These are phyloP conservation scores for Balaeniceps rex DNA, from an alignment of 2,113 vertebrate genomes.

Conservation along the genomic window DNA sequence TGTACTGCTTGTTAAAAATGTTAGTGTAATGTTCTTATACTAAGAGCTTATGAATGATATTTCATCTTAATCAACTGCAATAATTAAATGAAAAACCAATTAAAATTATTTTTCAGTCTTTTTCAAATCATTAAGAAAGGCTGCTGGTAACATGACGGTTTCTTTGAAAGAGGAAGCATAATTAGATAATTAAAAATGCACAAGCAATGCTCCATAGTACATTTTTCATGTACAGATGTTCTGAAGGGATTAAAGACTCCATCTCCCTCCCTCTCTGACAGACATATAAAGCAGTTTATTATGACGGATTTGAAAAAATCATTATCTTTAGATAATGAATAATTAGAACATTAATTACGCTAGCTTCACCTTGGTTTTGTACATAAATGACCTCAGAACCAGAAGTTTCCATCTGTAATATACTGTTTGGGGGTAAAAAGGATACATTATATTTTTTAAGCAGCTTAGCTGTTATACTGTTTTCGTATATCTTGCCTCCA, in stretches of 20 bases:
- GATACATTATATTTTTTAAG: background rate
- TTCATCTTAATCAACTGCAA: background rate
- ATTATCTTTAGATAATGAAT: constrained; percentile 29
- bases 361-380: constrained; percentile 30
- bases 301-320: constrained; percentile 2
- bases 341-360: constrained; percentile 39
- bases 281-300: constrained; percentile 30
- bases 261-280: background rate
- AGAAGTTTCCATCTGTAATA: background rate
- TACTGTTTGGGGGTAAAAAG: background rate
- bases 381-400: background rate
- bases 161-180: constrained; percentile 59
- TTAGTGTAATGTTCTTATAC: background rate
- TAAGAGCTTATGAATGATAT: background rate
- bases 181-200: constrained; percentile 37
- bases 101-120: background rate
- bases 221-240: constrained; percentile 50
- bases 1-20: background rate
- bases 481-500: background rate
- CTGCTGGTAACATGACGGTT: background rate
- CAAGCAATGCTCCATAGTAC: background rate
- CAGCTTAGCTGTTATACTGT: background rate
- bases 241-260: constrained; percentile 36
- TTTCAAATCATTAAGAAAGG: background rate
- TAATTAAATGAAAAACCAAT: background rate